Evolutionary conservation across 1,140 invertebrate species (phyloP).

Genomic region (roundworm (Caenorhabditis elegans)): DNA sequence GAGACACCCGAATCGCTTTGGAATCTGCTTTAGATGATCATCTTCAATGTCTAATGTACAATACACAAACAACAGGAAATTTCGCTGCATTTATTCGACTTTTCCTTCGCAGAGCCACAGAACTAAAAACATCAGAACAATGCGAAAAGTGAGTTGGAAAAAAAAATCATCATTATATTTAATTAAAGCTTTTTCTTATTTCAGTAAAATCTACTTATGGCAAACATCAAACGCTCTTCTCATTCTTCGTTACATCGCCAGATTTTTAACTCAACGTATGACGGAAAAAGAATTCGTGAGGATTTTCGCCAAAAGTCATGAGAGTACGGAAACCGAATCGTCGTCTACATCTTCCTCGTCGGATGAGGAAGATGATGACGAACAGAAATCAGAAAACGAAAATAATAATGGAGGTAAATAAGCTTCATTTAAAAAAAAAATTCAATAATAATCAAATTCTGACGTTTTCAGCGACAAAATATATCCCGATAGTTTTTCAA

Average conservation of each 20-base stretch:
- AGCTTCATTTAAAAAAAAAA: no score
- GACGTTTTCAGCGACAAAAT: slow-evolving; percentile 26
- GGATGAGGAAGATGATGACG: slow-evolving; percentile 39
- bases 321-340: neutral
- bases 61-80: slow-evolving; percentile 84
- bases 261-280: slow-evolving; percentile 78
- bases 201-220: slow-evolving; percentile 86
- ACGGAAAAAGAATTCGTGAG: slow-evolving; percentile 68
- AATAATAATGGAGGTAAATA: neutral
- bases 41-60: slow-evolving; percentile 76
- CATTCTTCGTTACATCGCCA: slow-evolving; percentile 82
- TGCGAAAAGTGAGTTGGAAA: slow-evolving; percentile 84
- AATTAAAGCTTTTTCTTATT: slow-evolving; percentile 60
- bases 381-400: neutral
- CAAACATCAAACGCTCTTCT: slow-evolving; percentile 91
- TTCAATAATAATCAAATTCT: no score
- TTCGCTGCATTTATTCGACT: slow-evolving; percentile 81
- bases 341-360: neutral
- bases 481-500: neutral
- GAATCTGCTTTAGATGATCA: slow-evolving; percentile 77
- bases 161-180: slow-evolving; percentile 43
- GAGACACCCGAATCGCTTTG: slow-evolving; percentile 78
- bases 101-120: slow-evolving; percentile 77
- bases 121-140: slow-evolving; percentile 79
- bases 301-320: slow-evolving; percentile 48